Percentiles rank a stretch among this genome's conserved stretches.
Conservation (phyloP, 2,888 invertebrate genomes). For the Encarsia formosa region DNA sequence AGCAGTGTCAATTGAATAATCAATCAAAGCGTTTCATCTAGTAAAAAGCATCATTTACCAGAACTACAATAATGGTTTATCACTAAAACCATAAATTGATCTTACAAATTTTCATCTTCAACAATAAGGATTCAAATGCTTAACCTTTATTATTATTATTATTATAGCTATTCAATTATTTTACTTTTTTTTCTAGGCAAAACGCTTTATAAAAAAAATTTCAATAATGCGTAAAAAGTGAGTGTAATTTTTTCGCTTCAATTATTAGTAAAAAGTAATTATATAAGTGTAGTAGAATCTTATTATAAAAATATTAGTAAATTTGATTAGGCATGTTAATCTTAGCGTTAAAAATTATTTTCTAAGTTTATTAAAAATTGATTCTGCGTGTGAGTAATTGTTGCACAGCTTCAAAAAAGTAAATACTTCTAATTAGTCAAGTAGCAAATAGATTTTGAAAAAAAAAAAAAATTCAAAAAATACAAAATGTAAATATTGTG, state of each 20-base stretch:
- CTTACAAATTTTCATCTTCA: no score
- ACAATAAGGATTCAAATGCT: no score
- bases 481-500: no score
- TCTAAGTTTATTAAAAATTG: slow-evolving; percentile 1
- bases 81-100: no score
- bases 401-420: no score
- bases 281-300: slow-evolving; percentile 12
- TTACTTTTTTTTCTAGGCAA: background rate
- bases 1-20: slow-evolving; percentile 29
- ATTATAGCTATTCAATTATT: no score
- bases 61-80: no score
- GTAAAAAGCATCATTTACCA: no score
- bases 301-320: background rate
- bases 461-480: no score
- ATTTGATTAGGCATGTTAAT: slow-evolving; percentile 16
- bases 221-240: slow-evolving; percentile 24
- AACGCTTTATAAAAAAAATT: slow-evolving; percentile 11
- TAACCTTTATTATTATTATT: no score
- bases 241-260: slow-evolving; percentile 21
- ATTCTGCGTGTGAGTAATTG: slow-evolving; percentile 15
- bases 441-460: no score
- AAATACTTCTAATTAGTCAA: no score
- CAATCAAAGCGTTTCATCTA: slow-evolving; percentile 14
- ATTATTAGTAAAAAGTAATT: slow-evolving; percentile 12
- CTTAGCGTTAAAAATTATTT: slow-evolving; percentile 4